Evolutionary conservation across 2,888 invertebrate genomes (phyloP).

Genomic region (Diplazon laetatorius): DNA sequence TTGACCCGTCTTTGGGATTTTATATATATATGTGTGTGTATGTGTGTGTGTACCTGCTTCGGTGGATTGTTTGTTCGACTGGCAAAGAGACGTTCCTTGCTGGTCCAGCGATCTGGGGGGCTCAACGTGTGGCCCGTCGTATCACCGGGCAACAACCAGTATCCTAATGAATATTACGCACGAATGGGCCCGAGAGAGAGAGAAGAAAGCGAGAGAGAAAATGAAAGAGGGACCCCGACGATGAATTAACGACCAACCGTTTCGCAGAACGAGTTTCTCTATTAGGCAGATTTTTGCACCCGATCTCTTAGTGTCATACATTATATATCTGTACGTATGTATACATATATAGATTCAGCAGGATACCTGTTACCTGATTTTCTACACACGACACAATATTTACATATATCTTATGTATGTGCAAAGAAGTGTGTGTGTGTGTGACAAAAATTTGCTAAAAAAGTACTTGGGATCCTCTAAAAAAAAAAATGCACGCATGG

Average conservation of each 20-base stretch:
- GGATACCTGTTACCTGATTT: constrained; percentile 20
- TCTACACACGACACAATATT: neutral
- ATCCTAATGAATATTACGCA: constrained; percentile 44
- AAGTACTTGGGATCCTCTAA: no score
- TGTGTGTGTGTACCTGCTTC: neutral
- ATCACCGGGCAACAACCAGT: constrained; percentile 15
- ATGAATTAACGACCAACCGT: constrained; percentile 33
- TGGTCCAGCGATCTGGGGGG: constrained; percentile 19
- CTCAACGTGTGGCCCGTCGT: constrained; percentile 37
- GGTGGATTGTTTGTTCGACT: neutral
- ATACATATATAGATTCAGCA: neutral
- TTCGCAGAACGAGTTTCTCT: constrained; percentile 38
- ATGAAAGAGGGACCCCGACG: neutral
- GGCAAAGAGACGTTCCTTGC: constrained; percentile 1
- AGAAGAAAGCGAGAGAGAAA: no score
- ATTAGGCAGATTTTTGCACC: constrained; percentile 39
- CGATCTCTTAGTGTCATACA: constrained; percentile 1
- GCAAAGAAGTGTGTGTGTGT: no score
- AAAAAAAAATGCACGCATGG: no score
- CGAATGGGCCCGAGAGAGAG: neutral
- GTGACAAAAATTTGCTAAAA: no score
- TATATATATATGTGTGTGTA: no score
- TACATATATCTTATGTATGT: neutral
- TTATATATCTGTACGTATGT: neutral
- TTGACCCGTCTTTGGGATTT: neutral